Evolutionary conservation across 2,113 vertebrate species (phyloP), one percentile per base, ranked within the genome.

Genomic region (Rhynchopsitta pachyrhyncha): DNA sequence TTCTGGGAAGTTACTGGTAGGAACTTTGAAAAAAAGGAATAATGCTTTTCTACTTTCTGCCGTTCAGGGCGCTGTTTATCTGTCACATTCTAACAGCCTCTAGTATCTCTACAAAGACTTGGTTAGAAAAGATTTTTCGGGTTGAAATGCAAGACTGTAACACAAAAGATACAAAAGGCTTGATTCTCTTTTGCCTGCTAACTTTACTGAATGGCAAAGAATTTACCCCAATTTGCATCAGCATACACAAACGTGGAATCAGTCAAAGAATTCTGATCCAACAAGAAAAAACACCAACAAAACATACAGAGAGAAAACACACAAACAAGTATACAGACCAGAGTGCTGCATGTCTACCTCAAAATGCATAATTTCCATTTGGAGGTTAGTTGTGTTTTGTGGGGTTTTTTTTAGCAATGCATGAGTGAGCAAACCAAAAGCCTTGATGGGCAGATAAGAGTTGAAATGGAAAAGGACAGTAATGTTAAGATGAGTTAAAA

Each of bases 401-500:
- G 8, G 7, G 4, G 4, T 13, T 88, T 79, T 86, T 96, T 89
- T 94, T 84, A 97, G 66, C 92, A 91, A 97, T 67, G 97, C 97
- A 71, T 95, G 96, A 97, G 88, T 92, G 96, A 97, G 59, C 95
- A 98, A 97, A 97, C 80, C 55, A 6, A 97, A 98, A 97, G 94
- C 95, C 76, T 88, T 97, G 97, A 97, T 96, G 96, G 94, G 77
- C 90, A 97, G 96, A 98, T 97, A 97, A 97, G 95, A 97, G 94
- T 85, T 86, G 91, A 96, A 97, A 95, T 94, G 86, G 88, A 95
- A 95, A 97, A 95, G 82, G 93, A 97, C 92, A 81, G 96, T 94
- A 81, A 97, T 46, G 95, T 97, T 97, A 95, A 97, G 95, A 95
- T 85, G 94, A 97, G 96, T 97, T 98, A 97, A 98, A 98, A 98